Evolutionary conservation across 2,888 invertebrate genomes (phyloP), one percentile per base, ranked within the genome.

Genomic region (Drosophila emarginata): DNA sequence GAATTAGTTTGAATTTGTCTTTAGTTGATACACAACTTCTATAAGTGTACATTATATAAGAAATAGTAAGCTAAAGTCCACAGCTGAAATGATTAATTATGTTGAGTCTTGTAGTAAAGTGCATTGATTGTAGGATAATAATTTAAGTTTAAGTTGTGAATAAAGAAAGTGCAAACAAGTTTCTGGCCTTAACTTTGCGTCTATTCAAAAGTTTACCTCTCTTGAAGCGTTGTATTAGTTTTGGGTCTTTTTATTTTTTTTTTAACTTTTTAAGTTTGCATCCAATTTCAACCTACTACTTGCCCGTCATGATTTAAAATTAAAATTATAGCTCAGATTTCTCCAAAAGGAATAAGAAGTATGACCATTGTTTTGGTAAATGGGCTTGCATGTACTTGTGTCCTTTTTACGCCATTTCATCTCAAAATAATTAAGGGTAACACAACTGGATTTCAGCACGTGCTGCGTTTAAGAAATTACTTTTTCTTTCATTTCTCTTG

Each of bases 381-480:
- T 15, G 15, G 45, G 45, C 45, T 56, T 78, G 53, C 65, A 51
- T 67, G 77, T 50, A 51, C 61, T 67, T 54, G 60, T 54, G 65
- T 56, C 39, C 78, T 57, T 73, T 67, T 73, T 79, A 67, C 15
- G 69, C 67, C 72, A 69, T 77, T 73, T 73, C 71, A 70, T 80
- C 74, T 73, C 53, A 66, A 72, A 80, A 87, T 88, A 83, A 83
- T 83, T 83, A 87, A 72, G 72, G 71, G 61, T 64, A 72, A 60
- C 70, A 61, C 69, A 83, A 86, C 76, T 72, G 71, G 78, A 69
- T 80, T 88, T 70, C 59, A 78, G 72, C 81, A 88, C 88, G 87
- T 83, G 88, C 87, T 80, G 76, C 51, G 67, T 72, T 76, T 70
- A 88, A 78, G 76, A 88, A 83, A 83, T 87, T 83, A 67, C 76